phyloP scores from a whole-genome alignment of 2,888 invertebrate species.

The Capitulum mitella region DNA sequence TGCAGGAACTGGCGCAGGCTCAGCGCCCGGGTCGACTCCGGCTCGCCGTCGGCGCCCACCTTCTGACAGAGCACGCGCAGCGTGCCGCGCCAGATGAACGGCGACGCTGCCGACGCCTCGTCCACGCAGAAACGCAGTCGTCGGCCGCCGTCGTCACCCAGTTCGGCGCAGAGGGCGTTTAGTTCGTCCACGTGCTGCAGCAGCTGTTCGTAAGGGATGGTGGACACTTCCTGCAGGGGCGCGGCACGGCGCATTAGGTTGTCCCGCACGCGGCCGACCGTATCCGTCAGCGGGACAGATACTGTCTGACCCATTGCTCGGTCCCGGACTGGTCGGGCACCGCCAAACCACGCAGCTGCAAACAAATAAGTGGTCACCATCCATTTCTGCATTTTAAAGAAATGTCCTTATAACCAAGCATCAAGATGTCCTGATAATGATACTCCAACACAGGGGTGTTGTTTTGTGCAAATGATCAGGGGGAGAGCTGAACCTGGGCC shows the following conservation, averaged over 20 bases:
- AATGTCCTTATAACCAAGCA: too few species aligned
- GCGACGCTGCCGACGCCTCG: slow-evolving; percentile 34
- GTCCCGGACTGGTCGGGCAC: too few species aligned
- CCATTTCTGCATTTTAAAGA: too few species aligned
- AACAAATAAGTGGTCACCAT: too few species aligned
- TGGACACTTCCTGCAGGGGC: slow-evolving; percentile 43
- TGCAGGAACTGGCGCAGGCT: slow-evolving; percentile 57
- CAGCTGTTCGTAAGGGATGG: slow-evolving; percentile 54
- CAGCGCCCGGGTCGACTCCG: slow-evolving; percentile 53
- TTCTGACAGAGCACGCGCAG: slow-evolving; percentile 55
- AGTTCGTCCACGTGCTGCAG: slow-evolving; percentile 52
- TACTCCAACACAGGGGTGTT: too few species aligned
- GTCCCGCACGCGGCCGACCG: neutral
- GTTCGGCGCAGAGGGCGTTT: slow-evolving; percentile 56
- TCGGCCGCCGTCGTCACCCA: slow-evolving; percentile 72
- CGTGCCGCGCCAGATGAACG: slow-evolving; percentile 60
- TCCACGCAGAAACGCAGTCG: slow-evolving; percentile 53
- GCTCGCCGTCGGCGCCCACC: slow-evolving; percentile 49
- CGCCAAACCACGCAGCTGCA: too few species aligned
- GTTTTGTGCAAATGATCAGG: too few species aligned
- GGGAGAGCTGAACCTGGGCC: too few species aligned
- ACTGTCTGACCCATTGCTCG: neutral
- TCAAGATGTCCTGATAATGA: too few species aligned
- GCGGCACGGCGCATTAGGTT: slow-evolving; percentile 34
- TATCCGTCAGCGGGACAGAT: neutral